These are phyloP conservation scores for Calephelis virginiensis DNA, from an alignment of 1,140 invertebrate species.

Conservation along the genomic window DNA sequence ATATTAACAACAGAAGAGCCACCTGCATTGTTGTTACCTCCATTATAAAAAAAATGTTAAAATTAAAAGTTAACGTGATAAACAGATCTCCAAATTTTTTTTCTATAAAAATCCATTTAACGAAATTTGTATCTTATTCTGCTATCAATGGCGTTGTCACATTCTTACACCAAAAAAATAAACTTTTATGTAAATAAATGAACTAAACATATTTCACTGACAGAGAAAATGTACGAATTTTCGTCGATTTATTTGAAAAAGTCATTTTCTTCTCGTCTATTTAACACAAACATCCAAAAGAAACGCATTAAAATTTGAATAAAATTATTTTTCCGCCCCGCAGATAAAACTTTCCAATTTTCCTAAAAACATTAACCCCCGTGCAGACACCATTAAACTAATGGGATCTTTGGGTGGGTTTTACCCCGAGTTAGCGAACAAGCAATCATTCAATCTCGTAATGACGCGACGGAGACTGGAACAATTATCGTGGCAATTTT, in stretches of 20 bases:
- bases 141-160: no score
- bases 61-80: no score
- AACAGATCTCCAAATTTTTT: no score
- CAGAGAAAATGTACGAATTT: not conserved
- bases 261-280: not conserved
- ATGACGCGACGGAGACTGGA: constrained; percentile 54
- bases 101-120: no score
- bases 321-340: constrained; percentile 10
- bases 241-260: not conserved
- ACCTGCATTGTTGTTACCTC: rapidly evolving
- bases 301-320: constrained; percentile 13
- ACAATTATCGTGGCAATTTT: constrained; percentile 50
- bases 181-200: no score
- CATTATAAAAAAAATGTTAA: no score
- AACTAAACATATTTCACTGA: not conserved
- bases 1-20: no score
- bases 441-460: constrained; percentile 75
- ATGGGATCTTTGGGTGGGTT: constrained; percentile 61
- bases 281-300: not conserved
- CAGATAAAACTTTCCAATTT: constrained; percentile 21
- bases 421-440: constrained; percentile 51
- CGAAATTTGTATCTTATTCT: no score
- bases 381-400: constrained; percentile 62
- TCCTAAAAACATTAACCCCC: constrained; percentile 27
- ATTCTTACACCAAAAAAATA: no score